A percentile compares a stretch with the other conserved stretches of the same genome.
Evolutionary conservation across 2,113 vertebrate genomes (phyloP).

Genomic region (Speoplatyrhinus poulsoni): DNA sequence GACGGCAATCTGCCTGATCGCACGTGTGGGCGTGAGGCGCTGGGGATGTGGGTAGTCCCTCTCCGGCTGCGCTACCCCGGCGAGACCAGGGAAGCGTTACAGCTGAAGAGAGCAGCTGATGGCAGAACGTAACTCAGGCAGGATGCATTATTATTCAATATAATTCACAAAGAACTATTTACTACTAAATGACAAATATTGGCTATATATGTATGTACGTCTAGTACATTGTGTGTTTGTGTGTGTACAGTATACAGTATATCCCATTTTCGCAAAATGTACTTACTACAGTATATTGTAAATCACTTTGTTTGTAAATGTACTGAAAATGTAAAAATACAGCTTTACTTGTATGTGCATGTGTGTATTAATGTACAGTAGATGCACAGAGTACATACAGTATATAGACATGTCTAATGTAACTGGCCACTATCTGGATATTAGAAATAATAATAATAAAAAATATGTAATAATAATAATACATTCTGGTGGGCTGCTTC

Average conservation of each 20-base stretch:
- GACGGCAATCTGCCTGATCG: too few species aligned
- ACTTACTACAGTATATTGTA: too few species aligned
- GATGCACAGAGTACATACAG: background rate
- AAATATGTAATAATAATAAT: too few species aligned
- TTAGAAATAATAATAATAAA: background rate
- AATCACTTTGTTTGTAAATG: too few species aligned
- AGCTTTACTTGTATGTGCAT: background rate
- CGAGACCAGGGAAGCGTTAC: too few species aligned
- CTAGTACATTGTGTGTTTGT: too few species aligned
- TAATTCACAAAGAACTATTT: slow-evolving; percentile 51
- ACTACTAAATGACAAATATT: slow-evolving; percentile 45
- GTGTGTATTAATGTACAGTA: background rate
- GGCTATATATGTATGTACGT: slow-evolving; percentile 33
- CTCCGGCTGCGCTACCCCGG: too few species aligned
- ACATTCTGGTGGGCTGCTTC: too few species aligned
- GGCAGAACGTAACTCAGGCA: slow-evolving; percentile 50
- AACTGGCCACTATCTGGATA: background rate
- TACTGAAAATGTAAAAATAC: too few species aligned
- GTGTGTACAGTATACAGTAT: slow-evolving; percentile 1
- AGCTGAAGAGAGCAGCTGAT: slow-evolving; percentile 56
- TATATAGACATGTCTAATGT: background rate
- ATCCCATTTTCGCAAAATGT: too few species aligned
- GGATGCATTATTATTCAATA: slow-evolving; percentile 66
- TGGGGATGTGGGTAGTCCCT: too few species aligned
- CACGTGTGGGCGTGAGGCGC: too few species aligned